Conservation (phyloP, 2,113 vertebrate genomes). For the Ophthalmolycus amberensis region DNA sequence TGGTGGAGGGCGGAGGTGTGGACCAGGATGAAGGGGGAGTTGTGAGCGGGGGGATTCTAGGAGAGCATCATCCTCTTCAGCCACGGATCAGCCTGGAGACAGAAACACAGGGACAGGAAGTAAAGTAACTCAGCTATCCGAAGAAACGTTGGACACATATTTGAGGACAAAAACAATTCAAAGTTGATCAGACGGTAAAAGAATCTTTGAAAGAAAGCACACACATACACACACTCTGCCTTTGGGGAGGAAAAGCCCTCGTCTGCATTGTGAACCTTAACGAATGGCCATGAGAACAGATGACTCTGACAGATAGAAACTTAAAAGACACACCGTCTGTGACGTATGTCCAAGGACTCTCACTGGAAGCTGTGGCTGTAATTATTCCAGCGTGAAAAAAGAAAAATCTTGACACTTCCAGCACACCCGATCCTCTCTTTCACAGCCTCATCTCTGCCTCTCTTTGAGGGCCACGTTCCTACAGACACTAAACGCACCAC, state of each 20-base stretch:
- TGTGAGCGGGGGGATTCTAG: conserved; percentile 33
- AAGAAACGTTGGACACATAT: neutral
- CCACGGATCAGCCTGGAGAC: conserved; percentile 40
- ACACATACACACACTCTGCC: neutral
- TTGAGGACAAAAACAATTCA: neutral
- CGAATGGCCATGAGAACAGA: neutral
- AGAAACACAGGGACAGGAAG: conserved; percentile 23
- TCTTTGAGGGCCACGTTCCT: no score
- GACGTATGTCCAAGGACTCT: neutral
- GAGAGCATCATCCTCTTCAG: conserved; percentile 47
- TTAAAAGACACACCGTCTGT: neutral
- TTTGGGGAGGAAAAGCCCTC: conserved; percentile 3
- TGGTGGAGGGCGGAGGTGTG: conserved; percentile 61
- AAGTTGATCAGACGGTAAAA: neutral
- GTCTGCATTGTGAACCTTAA: neutral
- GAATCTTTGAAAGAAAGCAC: neutral
- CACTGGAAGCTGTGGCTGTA: neutral
- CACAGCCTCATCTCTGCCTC: neutral
- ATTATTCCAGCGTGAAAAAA: neutral
- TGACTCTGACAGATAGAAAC: neutral
- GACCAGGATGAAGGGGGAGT: neutral
- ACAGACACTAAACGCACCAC: neutral
- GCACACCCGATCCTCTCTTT: neutral
- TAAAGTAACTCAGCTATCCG: neutral
- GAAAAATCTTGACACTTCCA: neutral